These are phyloP conservation scores for Pseudorhiza aurosa DNA, from an alignment of 30 jellyfish, hydroid and myxozoan genomes.

Conservation along the genomic window DNA sequence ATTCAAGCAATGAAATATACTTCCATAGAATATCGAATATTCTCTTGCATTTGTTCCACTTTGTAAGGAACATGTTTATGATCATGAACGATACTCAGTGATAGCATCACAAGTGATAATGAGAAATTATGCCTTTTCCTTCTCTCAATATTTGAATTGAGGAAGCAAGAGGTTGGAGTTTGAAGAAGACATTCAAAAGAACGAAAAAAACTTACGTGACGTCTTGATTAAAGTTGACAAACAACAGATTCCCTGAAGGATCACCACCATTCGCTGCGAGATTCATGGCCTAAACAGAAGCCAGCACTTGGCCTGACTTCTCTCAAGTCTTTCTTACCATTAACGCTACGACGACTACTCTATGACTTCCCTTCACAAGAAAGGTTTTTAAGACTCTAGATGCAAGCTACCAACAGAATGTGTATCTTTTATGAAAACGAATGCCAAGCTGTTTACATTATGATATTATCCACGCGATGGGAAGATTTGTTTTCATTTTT, in stretches of 20 bases:
- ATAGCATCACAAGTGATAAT: too few relatives aligned
- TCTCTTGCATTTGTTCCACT: too few relatives aligned
- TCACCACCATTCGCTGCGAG: conserved; percentile 99
- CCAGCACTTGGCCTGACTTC: conserved; percentile 8
- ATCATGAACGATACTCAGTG: too few relatives aligned
- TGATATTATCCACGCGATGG: neutral
- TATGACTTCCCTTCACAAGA: neutral
- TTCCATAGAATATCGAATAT: too few relatives aligned
- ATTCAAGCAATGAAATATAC: too few relatives aligned
- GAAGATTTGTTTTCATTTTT: conserved; percentile 6
- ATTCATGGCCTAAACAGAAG: conserved; percentile 61
- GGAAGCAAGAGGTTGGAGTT: too few relatives aligned
- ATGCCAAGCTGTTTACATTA: neutral
- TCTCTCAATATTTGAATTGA: too few relatives aligned
- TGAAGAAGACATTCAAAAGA: too few relatives aligned
- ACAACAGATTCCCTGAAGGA: conserved; percentile 95
- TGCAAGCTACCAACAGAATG: neutral
- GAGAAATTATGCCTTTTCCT: too few relatives aligned
- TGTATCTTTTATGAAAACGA: neutral
- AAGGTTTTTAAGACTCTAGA: neutral
- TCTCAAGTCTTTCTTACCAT: neutral
- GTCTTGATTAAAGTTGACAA: conserved; percentile 92
- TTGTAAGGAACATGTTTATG: too few relatives aligned
- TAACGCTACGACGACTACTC: neutral
- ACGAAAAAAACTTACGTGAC: conserved; percentile 90